phyloP scores from a whole-genome alignment of 2,797 vertebrate species.

The Gymnothorax reevesii region DNA sequence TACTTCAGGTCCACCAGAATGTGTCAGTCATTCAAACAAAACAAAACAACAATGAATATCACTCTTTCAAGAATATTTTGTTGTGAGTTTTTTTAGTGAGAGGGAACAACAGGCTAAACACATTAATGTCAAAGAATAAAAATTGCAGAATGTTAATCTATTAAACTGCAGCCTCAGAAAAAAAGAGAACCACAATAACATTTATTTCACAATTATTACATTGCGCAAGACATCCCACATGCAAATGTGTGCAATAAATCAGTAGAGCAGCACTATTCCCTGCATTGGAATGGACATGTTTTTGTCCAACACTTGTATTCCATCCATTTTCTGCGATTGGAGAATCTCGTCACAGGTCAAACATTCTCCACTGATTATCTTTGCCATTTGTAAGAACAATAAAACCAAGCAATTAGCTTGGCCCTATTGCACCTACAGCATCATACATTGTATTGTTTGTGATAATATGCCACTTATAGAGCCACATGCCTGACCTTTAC shows the following conservation, averaged over 20 bases:
- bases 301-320: background rate
- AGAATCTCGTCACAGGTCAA: background rate
- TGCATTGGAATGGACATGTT: background rate
- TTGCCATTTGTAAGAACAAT: background rate
- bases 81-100: background rate
- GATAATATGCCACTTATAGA: background rate
- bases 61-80: background rate
- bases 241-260: background rate
- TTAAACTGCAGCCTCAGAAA: background rate
- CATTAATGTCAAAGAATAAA: background rate
- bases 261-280: background rate
- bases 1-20: background rate
- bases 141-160: background rate
- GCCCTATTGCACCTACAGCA: background rate
- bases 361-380: background rate
- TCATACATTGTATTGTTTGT: background rate
- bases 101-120: background rate
- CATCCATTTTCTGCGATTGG: background rate
- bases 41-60: background rate
- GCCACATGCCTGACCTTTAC: constrained; percentile 8
- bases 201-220: background rate
- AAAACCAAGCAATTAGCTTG: background rate
- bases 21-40: background rate
- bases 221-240: background rate
- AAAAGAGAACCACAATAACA: background rate